Evolutionary conservation across 1,140 invertebrate genomes (phyloP).

Genomic region (Temnothorax nylanderi): DNA sequence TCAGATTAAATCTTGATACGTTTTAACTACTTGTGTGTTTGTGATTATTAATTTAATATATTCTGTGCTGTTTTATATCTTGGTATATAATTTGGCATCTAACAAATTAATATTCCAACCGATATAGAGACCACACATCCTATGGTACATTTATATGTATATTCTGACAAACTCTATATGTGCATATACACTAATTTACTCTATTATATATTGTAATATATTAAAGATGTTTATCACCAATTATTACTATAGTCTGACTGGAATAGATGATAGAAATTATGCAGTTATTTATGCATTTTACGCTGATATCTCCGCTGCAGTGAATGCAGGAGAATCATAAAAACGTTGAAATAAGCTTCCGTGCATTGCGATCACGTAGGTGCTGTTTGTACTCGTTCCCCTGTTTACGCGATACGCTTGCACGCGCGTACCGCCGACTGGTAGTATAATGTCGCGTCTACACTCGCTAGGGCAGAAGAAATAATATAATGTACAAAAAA

Average conservation of each 20-base stretch:
- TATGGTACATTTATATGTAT: neutral
- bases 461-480: neutral
- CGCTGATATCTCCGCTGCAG: neutral
- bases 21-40: neutral
- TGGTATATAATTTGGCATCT: neutral
- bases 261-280: slow-evolving; percentile 24
- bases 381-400: slow-evolving; percentile 34
- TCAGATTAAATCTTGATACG: neutral
- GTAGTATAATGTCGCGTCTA: slow-evolving; percentile 36
- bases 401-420: slow-evolving; percentile 53
- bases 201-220: neutral
- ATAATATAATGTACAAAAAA: slow-evolving; percentile 26
- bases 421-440: slow-evolving; percentile 11
- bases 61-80: neutral
- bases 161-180: neutral
- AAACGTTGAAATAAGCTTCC: slow-evolving; percentile 32
- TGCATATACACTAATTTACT: neutral
- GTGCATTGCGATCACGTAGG: slow-evolving; percentile 48
- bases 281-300: neutral
- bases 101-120: neutral
- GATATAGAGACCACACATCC: neutral
- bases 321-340: neutral
- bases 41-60: neutral
- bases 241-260: neutral
- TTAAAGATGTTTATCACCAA: slow-evolving; percentile 5